Conservation (phyloP, 2,888 invertebrate genomes). For the Diadegma fenestrale region DNA sequence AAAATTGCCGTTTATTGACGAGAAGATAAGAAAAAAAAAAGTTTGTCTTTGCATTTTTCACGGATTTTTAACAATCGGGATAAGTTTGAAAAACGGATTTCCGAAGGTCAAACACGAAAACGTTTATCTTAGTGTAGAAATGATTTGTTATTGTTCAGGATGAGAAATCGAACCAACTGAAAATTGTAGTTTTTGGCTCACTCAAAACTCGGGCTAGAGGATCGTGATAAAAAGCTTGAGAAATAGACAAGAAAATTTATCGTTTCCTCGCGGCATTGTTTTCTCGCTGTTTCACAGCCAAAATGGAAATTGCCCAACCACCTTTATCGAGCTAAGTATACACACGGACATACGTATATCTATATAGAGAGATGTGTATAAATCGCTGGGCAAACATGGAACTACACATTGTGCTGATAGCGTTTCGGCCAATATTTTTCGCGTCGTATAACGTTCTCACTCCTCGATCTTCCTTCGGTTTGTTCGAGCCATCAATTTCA, state of each 20-base stretch:
- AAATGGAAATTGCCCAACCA: constrained; percentile 49
- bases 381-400: constrained; percentile 24
- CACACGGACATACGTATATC: not conserved
- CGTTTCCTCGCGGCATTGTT: constrained; percentile 64
- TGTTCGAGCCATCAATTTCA: constrained; percentile 63
- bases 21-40: not conserved
- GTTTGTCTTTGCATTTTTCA: not conserved
- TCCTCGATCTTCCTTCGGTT: constrained; percentile 38
- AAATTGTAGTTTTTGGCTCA: constrained; percentile 39
- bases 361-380: not conserved
- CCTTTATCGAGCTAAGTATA: not conserved
- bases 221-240: constrained; percentile 9
- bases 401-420: constrained; percentile 57
- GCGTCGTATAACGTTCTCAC: constrained; percentile 59
- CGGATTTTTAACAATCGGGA: not conserved
- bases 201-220: constrained; percentile 20
- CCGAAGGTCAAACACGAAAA: not conserved
- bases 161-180: constrained; percentile 3
- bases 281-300: constrained; percentile 59
- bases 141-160: constrained; percentile 13
- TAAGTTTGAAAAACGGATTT: not conserved
- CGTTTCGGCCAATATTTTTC: constrained; percentile 61
- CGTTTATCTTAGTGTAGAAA: not conserved
- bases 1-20: too few species aligned
- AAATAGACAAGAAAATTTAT: constrained; percentile 52